Conservation (phyloP, 2,888 invertebrate species). For the Volucella zonaria region DNA sequence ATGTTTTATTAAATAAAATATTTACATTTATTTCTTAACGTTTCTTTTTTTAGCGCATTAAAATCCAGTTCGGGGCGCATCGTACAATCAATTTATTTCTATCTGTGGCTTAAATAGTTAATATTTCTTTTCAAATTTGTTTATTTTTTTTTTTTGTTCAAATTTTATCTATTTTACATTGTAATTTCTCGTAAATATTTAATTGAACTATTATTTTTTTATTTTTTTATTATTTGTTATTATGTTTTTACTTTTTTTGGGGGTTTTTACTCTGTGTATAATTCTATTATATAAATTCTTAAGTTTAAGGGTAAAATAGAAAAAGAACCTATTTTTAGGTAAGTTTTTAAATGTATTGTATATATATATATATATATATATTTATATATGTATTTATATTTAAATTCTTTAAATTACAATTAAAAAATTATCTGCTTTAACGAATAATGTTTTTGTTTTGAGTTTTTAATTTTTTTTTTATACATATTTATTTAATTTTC, state of each 20-base stretch:
- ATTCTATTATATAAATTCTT: conserved; percentile 67
- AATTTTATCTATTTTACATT: conserved; percentile 61
- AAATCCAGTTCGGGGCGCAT: conserved; percentile 63
- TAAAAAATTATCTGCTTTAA: conserved; percentile 46
- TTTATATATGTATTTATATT: conserved; percentile 54
- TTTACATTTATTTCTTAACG: conserved; percentile 72
- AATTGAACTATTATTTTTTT: conserved; percentile 59
- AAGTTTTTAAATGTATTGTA: conserved; percentile 23
- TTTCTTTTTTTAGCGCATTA: conserved; percentile 50
- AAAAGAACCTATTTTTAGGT: conserved; percentile 67
- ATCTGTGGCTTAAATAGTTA: conserved; percentile 58
- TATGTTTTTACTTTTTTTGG: conserved; percentile 15
- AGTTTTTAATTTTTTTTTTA: conserved; percentile 35
- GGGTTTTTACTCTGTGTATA: conserved; percentile 48
- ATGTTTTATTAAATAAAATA: conserved; percentile 71
- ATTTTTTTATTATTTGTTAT: conserved; percentile 11
- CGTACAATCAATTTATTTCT: conserved; percentile 61
- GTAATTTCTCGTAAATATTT: conserved; percentile 62
- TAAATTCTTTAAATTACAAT: conserved; percentile 62
- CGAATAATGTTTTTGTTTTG: conserved; percentile 31
- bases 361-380: conserved; percentile 61
- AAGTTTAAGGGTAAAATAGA: conserved; percentile 69
- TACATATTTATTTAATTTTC: conserved; percentile 8
- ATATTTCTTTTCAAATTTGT: conserved; percentile 2
- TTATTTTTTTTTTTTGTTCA: conserved; percentile 27